Conservation (phyloP, 2,888 invertebrate genomes). For the Hoplodrina blanda region DNA sequence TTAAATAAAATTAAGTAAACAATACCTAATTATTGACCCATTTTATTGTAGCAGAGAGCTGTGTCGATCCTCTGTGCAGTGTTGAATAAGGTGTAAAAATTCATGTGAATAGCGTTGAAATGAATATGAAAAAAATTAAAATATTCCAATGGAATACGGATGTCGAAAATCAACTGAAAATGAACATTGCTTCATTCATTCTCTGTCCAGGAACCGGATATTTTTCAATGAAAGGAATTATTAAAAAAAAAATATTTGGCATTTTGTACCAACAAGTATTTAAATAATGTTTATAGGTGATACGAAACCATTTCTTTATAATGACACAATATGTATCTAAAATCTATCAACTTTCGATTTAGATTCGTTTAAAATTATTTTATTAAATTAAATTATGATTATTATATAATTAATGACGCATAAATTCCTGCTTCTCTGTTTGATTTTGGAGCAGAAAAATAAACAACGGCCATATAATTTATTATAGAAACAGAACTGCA, state of each 20-base stretch:
- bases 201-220: not conserved
- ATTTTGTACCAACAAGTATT: not conserved
- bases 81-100: not conserved
- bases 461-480: no score
- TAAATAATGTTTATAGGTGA: not conserved
- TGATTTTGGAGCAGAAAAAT: no score
- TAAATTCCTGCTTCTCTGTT: no score
- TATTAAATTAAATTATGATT: no score
- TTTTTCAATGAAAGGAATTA: not conserved
- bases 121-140: conserved; percentile 14
- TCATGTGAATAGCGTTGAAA: conserved; percentile 10
- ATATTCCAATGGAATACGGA: conserved; percentile 10
- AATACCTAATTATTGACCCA: not conserved
- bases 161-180: conserved; percentile 1
- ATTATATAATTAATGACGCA: no score
- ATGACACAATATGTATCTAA: no score
- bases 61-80: not conserved
- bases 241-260: no score
- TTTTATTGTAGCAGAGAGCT: not conserved
- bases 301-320: no score
- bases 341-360: no score
- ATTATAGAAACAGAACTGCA: no score
- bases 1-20: not conserved
- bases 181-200: conserved; percentile 9
- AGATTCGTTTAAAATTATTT: no score